Conservation (phyloP, 1,140 invertebrate genomes). For the Sitobion miscanthi region DNA sequence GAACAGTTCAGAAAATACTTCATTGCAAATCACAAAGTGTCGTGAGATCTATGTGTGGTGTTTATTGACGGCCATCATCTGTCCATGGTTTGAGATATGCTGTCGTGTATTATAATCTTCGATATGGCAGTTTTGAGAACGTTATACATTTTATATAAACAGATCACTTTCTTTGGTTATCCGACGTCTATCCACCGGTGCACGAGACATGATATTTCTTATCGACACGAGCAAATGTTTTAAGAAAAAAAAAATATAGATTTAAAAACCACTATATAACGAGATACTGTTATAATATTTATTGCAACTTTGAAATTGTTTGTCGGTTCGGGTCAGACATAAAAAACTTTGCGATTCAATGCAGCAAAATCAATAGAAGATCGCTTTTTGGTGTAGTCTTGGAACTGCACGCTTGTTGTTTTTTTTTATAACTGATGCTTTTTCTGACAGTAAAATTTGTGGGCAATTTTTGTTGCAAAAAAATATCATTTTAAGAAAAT, state of each 20-base stretch:
- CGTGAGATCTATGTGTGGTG: not conserved
- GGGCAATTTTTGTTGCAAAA: not conserved
- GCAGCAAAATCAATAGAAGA: not conserved
- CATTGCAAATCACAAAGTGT: not conserved
- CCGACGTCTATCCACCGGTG: not conserved
- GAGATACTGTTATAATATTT: constrained; percentile 4
- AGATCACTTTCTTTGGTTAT: not conserved
- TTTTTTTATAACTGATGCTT: not conserved
- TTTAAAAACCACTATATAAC: not conserved
- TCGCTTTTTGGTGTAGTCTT: not conserved
- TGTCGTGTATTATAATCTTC: not conserved
- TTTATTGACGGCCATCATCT: not conserved
- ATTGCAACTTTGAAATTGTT: not conserved
- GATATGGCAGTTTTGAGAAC: not conserved
- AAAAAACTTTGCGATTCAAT: not conserved
- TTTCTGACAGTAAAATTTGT: not conserved
- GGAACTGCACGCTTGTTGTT: not conserved
- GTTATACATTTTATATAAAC: not conserved
- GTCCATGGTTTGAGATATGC: not conserved
- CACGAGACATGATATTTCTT: not conserved
- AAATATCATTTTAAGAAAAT: not conserved
- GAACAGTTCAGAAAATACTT: not conserved
- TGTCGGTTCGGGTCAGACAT: not conserved
- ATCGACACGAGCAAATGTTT: not conserved
- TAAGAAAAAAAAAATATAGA: not conserved